A percentile compares a stretch with the other conserved stretches of the same genome.
These are phyloP conservation scores for Dendrolimus pini DNA, from an alignment of 2,888 invertebrate genomes.

Conservation along the genomic window DNA sequence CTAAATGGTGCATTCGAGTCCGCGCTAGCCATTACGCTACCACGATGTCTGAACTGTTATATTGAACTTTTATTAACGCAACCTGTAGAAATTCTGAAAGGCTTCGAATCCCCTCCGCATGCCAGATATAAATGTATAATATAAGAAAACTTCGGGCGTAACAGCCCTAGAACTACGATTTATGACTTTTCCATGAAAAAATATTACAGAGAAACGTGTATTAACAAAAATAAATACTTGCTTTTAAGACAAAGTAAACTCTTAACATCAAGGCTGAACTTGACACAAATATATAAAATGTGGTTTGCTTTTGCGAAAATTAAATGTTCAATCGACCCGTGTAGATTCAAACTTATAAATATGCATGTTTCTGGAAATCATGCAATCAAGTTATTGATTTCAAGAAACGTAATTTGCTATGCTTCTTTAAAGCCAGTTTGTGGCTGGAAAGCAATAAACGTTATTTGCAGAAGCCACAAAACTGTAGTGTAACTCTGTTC, in stretches of 20 bases:
- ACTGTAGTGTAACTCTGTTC: slow-evolving; percentile 29
- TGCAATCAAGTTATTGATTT: slow-evolving; percentile 23
- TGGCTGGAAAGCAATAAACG: slow-evolving; percentile 40
- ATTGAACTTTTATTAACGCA: too few relatives aligned
- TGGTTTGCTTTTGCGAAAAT: neutral
- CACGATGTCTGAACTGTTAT: too few relatives aligned
- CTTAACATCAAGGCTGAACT: neutral
- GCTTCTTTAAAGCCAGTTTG: slow-evolving; percentile 29
- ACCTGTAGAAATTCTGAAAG: too few relatives aligned
- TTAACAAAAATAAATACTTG: neutral
- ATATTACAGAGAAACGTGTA: slow-evolving; percentile 2
- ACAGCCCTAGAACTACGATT: too few relatives aligned
- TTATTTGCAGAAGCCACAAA: slow-evolving; percentile 60
- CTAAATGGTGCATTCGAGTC: too few relatives aligned
- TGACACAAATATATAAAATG: neutral
- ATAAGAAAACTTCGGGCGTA: too few relatives aligned
- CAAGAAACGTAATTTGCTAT: slow-evolving; percentile 27
- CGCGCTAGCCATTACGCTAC: too few relatives aligned
- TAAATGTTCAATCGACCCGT: too few relatives aligned
- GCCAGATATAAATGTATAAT: too few relatives aligned
- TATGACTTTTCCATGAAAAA: neutral
- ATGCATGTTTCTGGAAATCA: neutral
- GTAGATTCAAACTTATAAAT: neutral
- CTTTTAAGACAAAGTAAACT: neutral
- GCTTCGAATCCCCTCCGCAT: too few relatives aligned